Base-by-base conservation (phyloP, 2,113 vertebrate genomes). In the Tyrannus savana region DNA sequence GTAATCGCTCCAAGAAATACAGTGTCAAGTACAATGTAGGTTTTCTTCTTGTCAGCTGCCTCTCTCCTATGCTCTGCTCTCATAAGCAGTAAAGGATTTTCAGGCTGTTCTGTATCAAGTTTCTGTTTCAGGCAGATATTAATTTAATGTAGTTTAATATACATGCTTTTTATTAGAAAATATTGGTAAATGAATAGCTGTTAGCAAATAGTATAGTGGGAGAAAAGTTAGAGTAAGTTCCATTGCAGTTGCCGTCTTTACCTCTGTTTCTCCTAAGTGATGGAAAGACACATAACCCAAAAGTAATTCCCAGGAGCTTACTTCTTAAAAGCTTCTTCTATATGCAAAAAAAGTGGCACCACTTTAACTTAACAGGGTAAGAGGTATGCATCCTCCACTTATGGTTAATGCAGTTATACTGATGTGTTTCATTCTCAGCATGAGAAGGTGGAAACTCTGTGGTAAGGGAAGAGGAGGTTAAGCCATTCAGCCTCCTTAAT, bases 21-120 rank as follows among this genome's bases (percentile, higher is more conserved):
- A 13, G 5, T 1, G 2, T 24, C 24, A 46, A 44, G 11, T 22
- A 13, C 22, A 7, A 0, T 5, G 9, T 25, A 19, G 8, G 3
- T 56, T 55, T 41, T 6, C 13, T 50, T 37, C 41, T 71, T 42
- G 7, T 41, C 37, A 25, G 19, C n/a, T 47, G 12, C 39, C 12
- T 15, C 8, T 33, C 41, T 24, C 6, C 30, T 76, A 12, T 71
- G 17, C 27, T 62, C 30, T 12, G 19, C 21, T 42, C 19, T 87
- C 24, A 0, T 19, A 11, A 73, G 24, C 24, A 62, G 9, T 19
- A 56, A 35, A 2, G 1, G 21, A 37, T 72, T 56, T 81, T 19
- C n/a, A 44, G 3, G 19, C 37, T 67, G 16, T 47, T 28, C 30
- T 39, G 47, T 19, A n/a, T 47, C 21, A 33, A 3, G 19, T 44